Base-by-base conservation (phyloP, 2,888 invertebrate species). In the Agonopterix arenella region DNA sequence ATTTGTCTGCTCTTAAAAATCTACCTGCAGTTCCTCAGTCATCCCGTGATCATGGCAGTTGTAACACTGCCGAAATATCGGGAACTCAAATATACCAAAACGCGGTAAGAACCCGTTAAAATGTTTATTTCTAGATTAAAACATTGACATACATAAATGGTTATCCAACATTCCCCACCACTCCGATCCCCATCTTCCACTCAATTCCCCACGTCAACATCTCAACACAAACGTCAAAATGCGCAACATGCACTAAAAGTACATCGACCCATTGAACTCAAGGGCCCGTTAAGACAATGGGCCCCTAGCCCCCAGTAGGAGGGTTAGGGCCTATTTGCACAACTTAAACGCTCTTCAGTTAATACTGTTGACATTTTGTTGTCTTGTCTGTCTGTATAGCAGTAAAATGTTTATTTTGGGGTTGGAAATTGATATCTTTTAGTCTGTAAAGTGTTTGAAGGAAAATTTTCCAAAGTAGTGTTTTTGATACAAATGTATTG, bases 341-440 rank as follows among this genome's bases (percentile, higher is more conserved):
- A 56, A 56, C 44, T 36, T 46, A 51, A 51, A 51, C 51, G 45
- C 45, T 42, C 47, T 43, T 46, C 11, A 48, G 56, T 46, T 55
- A 55, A 56, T 50, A 55, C 57, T 59, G 52, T 59, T 59, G 57
- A 59, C 57, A 56, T 44, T 53, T 46, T 50, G 52, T 54, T 49
- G 47, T 52, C 52, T 53, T 55, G 49, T 52, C 28, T 28, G 41
- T 45, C 40, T 16, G 43, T 16, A 11, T 13, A 8, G 16, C 28
- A 44, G 37, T 38, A 10, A 7, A 38, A 40, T 48, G 52, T 52
- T 50, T 53, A 46, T 46, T 48, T 50, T 46, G n/a, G 9, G 9
- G 40, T 40, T 9, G 9, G 10, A 50, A 44, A 18, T 44, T 11
- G 36, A 44, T 28, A 28, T 28, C 28, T 28, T 18, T 28, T 28